phyloP scores from a whole-genome alignment of 2,113 vertebrate species.

The Coptodon rendalli region DNA sequence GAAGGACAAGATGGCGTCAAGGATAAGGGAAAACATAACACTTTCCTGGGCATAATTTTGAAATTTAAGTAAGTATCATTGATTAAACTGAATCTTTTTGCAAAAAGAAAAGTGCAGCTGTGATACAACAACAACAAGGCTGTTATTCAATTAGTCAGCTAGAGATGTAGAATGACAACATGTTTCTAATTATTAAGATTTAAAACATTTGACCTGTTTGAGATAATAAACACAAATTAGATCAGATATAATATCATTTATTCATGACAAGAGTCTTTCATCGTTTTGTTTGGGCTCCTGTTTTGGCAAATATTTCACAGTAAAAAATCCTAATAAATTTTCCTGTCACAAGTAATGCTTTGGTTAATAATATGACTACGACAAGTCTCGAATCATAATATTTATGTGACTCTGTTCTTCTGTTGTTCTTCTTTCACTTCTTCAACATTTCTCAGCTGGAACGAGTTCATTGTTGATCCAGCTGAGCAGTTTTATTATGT shows the following conservation, averaged over 20 bases:
- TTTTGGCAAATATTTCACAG: not conserved
- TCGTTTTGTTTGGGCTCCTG: not conserved
- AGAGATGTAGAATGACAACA: not conserved
- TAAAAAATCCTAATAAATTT: not conserved
- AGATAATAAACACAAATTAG: not conserved
- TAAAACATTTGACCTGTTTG: not conserved
- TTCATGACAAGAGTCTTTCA: not conserved
- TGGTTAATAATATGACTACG: not conserved
- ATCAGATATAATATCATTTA: not conserved
- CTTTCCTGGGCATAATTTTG: not conserved
- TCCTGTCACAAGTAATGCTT: not conserved
- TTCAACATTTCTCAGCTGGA: slow-evolving; percentile 50
- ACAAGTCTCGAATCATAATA: not conserved
- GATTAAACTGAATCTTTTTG: not conserved
- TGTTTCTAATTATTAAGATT: not conserved
- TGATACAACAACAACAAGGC: not conserved
- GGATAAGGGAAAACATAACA: slow-evolving; percentile 11
- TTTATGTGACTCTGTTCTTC: not conserved
- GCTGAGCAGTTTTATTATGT: slow-evolving; percentile 80
- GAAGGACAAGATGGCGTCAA: slow-evolving; percentile 9
- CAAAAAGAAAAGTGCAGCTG: not conserved
- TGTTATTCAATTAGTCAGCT: not conserved
- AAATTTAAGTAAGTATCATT: slow-evolving; percentile 60
- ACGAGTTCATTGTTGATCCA: slow-evolving; percentile 76
- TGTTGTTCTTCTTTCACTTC: not conserved